Base-by-base conservation (phyloP, 2,113 vertebrate species). In the Gila orcuttii region DNA sequence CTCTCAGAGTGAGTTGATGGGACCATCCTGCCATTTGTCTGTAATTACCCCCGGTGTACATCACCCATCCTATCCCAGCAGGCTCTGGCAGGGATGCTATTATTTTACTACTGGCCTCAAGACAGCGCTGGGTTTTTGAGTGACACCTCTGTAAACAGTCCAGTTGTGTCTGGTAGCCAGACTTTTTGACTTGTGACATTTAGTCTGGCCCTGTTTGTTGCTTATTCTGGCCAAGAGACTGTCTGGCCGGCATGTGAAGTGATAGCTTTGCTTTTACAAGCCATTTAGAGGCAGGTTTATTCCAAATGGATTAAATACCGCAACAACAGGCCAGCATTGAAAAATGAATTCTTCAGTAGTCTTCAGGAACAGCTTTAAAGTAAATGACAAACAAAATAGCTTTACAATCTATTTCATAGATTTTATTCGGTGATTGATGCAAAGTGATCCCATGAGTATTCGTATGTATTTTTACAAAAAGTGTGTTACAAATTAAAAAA, bases 51-150 rank as follows among this genome's bases (percentile, higher is more conserved):
- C 39, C 69, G 91, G 93, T 95, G 92, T 94, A 93, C 92, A 93
- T 96, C 92, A 94, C 91, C 94, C 93, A 92, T 59, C 57, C 91
- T 93, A 93, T 95, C 94, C 93, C 93, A 85, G 50, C 85, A 89
- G 93, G 93, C 89, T 93, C 90, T 94, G 93, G 93, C 94, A 96
- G 95, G 94, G 87, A 92, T 87, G 91, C 86, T 94, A 94, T 95
- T 95, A 94, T 95, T 95, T 96, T 94, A 89, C 93, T 89, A 42
- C 87, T 79, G 93, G 90, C 90, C 25, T 55, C 7, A 28, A 68
- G 68, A 83, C 21, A 45, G 64, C 1, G 3, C 2, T 47, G 75
- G 47, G 80, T 89, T 86, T 76, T 81, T 87, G 79, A 89, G 89
- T 3, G 50, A 85, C 47, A 86, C n/a, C 88, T 84, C 87, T 87